phyloP scores from a whole-genome alignment of 2,797 vertebrate species.

The Brachyrhaphis roseni region DNA sequence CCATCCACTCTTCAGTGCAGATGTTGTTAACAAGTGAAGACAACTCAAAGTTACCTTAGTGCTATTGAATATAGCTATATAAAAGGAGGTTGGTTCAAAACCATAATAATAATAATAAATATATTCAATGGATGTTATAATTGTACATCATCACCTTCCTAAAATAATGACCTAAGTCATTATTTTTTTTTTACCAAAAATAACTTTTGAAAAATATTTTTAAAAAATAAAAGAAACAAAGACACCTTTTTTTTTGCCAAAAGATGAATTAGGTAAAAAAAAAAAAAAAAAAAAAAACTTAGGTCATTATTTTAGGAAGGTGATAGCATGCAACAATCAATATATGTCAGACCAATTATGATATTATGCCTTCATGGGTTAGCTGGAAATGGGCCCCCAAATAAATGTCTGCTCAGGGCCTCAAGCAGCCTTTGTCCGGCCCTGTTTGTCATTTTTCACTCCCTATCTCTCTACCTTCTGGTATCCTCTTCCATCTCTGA shows the following conservation, averaged over 20 bases:
- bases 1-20: neutral
- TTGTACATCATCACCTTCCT: neutral
- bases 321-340: neutral
- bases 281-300: too few species aligned
- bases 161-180: too few species aligned
- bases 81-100: neutral
- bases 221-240: too few species aligned
- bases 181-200: too few species aligned
- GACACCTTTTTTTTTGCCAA: too few species aligned
- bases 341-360: neutral
- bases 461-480: conserved; percentile 74
- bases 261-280: too few species aligned
- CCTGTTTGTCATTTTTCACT: conserved; percentile 69
- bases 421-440: neutral
- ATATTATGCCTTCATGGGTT: neutral
- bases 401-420: neutral
- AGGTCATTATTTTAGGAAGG: too few species aligned
- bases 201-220: too few species aligned
- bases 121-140: neutral
- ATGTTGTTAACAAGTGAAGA: neutral
- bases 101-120: neutral
- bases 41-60: neutral
- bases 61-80: neutral
- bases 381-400: neutral
- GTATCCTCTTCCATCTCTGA: conserved; percentile 76